These are phyloP conservation scores for Myathropa florea DNA, from an alignment of 2,888 invertebrate species.

Conservation along the genomic window DNA sequence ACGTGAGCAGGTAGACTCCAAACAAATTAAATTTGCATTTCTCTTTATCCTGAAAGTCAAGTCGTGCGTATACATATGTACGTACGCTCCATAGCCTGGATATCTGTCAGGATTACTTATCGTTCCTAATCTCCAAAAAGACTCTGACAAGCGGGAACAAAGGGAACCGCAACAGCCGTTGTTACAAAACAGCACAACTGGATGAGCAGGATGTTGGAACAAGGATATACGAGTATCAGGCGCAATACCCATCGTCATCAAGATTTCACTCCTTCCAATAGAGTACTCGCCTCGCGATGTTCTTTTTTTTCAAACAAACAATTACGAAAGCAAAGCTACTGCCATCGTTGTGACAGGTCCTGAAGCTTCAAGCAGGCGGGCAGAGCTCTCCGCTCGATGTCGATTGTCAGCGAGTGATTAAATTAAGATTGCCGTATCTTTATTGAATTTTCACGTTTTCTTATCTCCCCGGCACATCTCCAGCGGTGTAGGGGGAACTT, in stretches of 20 bases:
- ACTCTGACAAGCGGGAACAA: neutral
- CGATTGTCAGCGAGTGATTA: constrained; percentile 65
- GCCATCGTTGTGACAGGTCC: neutral
- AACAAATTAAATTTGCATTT: constrained; percentile 62
- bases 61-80: neutral
- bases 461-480: constrained; percentile 45
- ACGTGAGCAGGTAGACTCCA: constrained; percentile 43
- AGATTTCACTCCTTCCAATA: constrained; percentile 27
- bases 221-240: constrained; percentile 24
- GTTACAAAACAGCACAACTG: constrained; percentile 38
- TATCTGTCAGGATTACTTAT: constrained; percentile 19
- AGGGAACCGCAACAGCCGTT: constrained; percentile 48
- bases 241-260: constrained; percentile 48
- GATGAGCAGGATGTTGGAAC: neutral
- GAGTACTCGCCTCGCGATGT: constrained; percentile 2
- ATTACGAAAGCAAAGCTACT: constrained; percentile 19
- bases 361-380: constrained; percentile 4
- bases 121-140: constrained; percentile 35
- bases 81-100: neutral
- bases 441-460: constrained; percentile 67
- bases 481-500: neutral
- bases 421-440: constrained; percentile 69
- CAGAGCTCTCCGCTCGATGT: neutral
- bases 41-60: constrained; percentile 29
- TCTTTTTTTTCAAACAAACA: neutral